Base-by-base conservation (phyloP, 2,888 invertebrate species). In the Amaurobius ferox region DNA sequence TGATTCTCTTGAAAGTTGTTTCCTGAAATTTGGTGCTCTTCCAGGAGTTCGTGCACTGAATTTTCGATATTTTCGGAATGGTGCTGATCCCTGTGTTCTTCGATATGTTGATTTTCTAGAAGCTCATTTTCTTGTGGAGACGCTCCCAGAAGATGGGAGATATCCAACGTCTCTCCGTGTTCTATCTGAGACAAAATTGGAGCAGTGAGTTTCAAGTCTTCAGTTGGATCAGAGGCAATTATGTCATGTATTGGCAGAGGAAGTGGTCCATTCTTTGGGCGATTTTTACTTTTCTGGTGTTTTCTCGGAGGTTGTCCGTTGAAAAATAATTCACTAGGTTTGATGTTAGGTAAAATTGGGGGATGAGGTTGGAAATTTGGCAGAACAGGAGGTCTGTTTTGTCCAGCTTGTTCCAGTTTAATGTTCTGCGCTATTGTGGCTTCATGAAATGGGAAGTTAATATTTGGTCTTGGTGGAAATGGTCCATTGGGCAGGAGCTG, bases 341-440 rank as follows among this genome's bases (percentile, higher is more conserved):
- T 85, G 16, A 66, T 29, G 11, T 32, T 48, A 0, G 71, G 55
- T 0, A 80, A 28, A 0, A 85, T 16, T 16, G 83, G 83, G 3
- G 83, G 83, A 39, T 85, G 83, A 0, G 32, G 64, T 9, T 85
- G 71, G 23, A 85, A 85, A 29, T 85, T 85, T 23, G 86, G 86
- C 5, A 86, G 39, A 6, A 86, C 71, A 6, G 78, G 86, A 19
- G 79, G 79, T 29, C 79, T 44, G 16, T 79, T 86, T n/a, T 67
- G 86, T 9, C 79, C 79, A 11, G 62, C 30, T 44, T 79, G 86
- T 68, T 86, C 83, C 3, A 70, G 83, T 26, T 85, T 77, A 3
- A 79, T 48, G 39, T 79, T 79, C 23, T 79, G 79, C 9, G 78
- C 71, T 32, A 86, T 30, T 0, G 86, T 86, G 13, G 76, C 64